Conservation (phyloP, 2,797 vertebrate genomes). For the Xenopus petersii region DNA sequence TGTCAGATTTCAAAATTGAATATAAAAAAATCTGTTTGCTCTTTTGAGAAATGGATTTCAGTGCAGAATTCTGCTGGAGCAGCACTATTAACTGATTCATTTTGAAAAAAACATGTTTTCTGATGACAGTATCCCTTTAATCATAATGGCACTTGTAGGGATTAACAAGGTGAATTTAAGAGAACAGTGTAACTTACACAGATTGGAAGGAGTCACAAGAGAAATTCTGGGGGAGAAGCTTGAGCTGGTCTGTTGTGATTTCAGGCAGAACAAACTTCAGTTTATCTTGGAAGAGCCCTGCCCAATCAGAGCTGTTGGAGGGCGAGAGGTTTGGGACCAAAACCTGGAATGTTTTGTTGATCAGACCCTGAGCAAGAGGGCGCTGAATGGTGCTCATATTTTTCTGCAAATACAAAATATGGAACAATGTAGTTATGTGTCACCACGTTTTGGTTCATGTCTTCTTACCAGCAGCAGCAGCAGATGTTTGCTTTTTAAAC, state of each 20-base stretch:
- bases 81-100: too few species aligned
- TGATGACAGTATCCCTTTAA: too few species aligned
- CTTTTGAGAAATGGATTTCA: too few species aligned
- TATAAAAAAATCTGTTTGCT: too few species aligned
- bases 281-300: conserved; percentile 10
- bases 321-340: background rate
- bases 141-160: too few species aligned
- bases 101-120: too few species aligned
- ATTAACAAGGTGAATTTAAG: too few species aligned
- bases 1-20: too few species aligned
- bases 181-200: conserved; percentile 15
- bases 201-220: conserved; percentile 30
- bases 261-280: background rate
- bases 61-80: too few species aligned
- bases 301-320: conserved; percentile 19
- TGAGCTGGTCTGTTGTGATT: conserved; percentile 10
- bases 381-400: background rate
- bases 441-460: too few species aligned
- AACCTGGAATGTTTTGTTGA: conserved; percentile 20
- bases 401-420: conserved; percentile 10
- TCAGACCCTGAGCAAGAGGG: conserved; percentile 11
- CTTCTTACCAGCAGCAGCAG: too few species aligned
- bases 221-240: conserved; percentile 8
- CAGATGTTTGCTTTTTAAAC: too few species aligned
- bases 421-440: background rate